Base-by-base conservation (phyloP, 2,113 vertebrate species). In the Tychaedon coryphoeus region DNA sequence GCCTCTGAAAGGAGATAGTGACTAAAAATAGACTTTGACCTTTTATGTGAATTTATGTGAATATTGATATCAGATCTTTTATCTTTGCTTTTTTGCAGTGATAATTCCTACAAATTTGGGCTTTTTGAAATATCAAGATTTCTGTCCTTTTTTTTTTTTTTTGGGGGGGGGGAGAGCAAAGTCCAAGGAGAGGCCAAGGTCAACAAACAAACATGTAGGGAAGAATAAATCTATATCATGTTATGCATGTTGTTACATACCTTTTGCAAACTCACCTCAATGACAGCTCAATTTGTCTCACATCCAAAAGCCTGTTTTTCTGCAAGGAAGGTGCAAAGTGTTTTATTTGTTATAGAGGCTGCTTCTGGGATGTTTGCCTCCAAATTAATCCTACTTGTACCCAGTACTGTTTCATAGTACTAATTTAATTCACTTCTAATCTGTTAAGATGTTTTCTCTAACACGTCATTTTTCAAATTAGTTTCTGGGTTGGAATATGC, bases 211-310 rank as follows among this genome's bases (percentile, higher is more conserved):
- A 42, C 9, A 36, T 3, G 3, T 13, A 34, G 22, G 13, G 13
- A 42, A 42, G 20, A 58, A 19, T 20, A 25, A 11, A 7, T 31
- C 12, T 42, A 3, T 67, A 34, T 51, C 5, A 2, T 5, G 5
- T 36, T 67, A 36, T 26, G 45, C 22, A 36, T 1, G 0, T 67
- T 0, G 0, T 36, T 34, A 18, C 14, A 12, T 23, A 26, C 9
- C 33, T 67, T 67, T 76, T 51, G 31, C 17, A 58, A 60, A 51
- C 26, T 67, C 33, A 33, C 33, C 45, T 67, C 33, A 36, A 18
- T 51, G 45, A 12, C 36, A 60, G 18, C 17, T 36, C 53, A 43
- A 12, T 51, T 58, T 58, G 26, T 69, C 53, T 43, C 1, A 0
- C 20, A 26, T 34, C 36, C 71, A 76, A 43, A 67, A 43, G 31